A percentile compares a stretch with the other conserved stretches of the same genome.
Conservation (phyloP, 1,140 invertebrate genomes). For the Trypoxylus dichotomus region DNA sequence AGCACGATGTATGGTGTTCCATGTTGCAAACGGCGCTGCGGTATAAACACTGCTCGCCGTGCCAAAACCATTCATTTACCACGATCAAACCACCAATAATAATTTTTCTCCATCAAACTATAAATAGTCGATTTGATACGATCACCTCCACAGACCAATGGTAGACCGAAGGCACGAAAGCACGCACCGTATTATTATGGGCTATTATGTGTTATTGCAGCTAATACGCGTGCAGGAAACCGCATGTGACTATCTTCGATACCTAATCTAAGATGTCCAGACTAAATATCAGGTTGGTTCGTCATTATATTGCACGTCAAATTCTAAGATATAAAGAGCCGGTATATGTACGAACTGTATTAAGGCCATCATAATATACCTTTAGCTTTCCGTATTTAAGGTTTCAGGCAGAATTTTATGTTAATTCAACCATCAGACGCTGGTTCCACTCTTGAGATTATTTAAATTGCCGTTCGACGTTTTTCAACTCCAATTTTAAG, state of each 20-base stretch:
- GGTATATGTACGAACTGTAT: neutral
- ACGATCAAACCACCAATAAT: slow-evolving; percentile 47
- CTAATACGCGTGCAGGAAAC: slow-evolving; percentile 49
- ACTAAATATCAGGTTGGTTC: slow-evolving; percentile 38
- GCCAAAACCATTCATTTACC: slow-evolving; percentile 40
- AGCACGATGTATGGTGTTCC: slow-evolving; percentile 8
- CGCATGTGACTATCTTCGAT: slow-evolving; percentile 42
- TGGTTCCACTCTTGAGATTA: neutral
- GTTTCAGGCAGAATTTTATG: slow-evolving; percentile 9
- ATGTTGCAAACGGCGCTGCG: neutral
- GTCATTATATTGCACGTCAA: slow-evolving; percentile 45
- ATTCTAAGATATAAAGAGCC: slow-evolving; percentile 5
- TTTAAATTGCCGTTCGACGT: slow-evolving; percentile 12
- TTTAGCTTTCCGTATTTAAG: neutral
- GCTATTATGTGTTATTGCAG: slow-evolving; percentile 53
- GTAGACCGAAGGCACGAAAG: slow-evolving; percentile 36
- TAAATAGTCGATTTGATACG: slow-evolving; percentile 50
- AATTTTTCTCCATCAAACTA: slow-evolving; percentile 51
- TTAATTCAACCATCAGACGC: neutral
- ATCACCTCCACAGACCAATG: slow-evolving; percentile 46
- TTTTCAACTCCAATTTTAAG: slow-evolving; percentile 31
- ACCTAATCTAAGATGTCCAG: slow-evolving; percentile 43
- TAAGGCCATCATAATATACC: slow-evolving; percentile 8
- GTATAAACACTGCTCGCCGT: slow-evolving; percentile 28
- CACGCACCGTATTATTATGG: slow-evolving; percentile 52